Evolutionary conservation across 1,140 invertebrate species (phyloP).

Genomic region (Aphaenogaster ashmeadi): DNA sequence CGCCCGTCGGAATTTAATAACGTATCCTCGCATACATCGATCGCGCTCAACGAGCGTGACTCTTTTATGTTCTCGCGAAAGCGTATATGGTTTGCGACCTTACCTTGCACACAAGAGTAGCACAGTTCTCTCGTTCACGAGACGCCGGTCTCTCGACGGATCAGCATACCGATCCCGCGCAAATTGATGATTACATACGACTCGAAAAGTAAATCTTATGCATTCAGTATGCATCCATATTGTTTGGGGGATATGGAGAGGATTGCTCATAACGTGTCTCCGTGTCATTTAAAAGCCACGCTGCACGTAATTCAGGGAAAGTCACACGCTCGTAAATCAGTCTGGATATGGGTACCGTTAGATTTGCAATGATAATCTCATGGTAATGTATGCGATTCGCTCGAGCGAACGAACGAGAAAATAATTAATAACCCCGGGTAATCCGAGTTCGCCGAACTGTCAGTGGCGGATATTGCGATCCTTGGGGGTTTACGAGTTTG

Average conservation of each 20-base stretch:
- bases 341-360: conserved; percentile 74
- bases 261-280: neutral
- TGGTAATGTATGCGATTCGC: conserved; percentile 78
- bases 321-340: conserved; percentile 78
- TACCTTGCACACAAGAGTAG: neutral
- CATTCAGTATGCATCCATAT: neutral
- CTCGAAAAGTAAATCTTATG: conserved; percentile 23
- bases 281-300: conserved; percentile 59
- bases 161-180: conserved; percentile 1
- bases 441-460: conserved; percentile 63
- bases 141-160: neutral
- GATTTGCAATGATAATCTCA: conserved; percentile 79
- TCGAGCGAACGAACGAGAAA: conserved; percentile 71
- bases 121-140: neutral
- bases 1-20: conserved; percentile 41
- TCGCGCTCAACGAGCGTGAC: conserved; percentile 30
- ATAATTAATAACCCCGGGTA: conserved; percentile 73
- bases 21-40: conserved; percentile 8
- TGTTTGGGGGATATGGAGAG: neutral
- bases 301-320: conserved; percentile 74
- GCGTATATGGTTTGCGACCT: conserved; percentile 7
- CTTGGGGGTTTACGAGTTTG: conserved; percentile 67
- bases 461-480: conserved; percentile 39
- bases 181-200: neutral
- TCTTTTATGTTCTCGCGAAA: conserved; percentile 18